Percentiles rank a stretch among this genome's conserved stretches.
These are phyloP conservation scores for Leuciscus waleckii DNA, from an alignment of 2,797 vertebrate species.

Conservation along the genomic window DNA sequence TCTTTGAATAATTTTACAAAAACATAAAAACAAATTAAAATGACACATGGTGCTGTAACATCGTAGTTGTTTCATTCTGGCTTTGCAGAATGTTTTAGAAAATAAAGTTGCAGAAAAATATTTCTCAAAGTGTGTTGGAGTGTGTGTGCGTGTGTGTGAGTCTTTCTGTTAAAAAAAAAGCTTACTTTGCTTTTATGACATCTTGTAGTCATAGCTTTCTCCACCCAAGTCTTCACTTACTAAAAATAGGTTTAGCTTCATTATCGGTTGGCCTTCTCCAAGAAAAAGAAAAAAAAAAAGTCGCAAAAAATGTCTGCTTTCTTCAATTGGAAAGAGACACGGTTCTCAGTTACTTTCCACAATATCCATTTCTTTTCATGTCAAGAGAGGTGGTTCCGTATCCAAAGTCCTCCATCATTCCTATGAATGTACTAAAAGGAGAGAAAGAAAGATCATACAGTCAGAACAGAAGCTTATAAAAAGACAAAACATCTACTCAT, in stretches of 20 bases:
- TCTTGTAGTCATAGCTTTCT: conserved; percentile 53
- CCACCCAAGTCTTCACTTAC: conserved; percentile 66
- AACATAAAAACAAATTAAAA: conserved; percentile 64
- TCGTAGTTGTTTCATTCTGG: conserved; percentile 69
- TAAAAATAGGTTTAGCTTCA: conserved; percentile 78
- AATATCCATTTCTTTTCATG: conserved; percentile 52
- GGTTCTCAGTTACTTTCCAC: conserved; percentile 48
- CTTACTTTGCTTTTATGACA: conserved; percentile 56
- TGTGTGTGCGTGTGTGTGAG: conserved; percentile 54
- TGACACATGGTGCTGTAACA: conserved; percentile 68
- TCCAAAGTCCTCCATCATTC: conserved; percentile 37
- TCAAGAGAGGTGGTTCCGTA: conserved; percentile 35
- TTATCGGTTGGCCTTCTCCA: conserved; percentile 63
- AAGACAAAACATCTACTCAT: background rate
- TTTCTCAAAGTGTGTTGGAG: conserved; percentile 45
- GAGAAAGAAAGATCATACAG: background rate
- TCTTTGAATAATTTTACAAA: conserved; percentile 65
- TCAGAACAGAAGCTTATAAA: background rate
- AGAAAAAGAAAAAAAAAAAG: conserved; percentile 17
- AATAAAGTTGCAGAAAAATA: conserved; percentile 67
- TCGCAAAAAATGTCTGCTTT: conserved; percentile 57
- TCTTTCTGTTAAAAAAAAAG: conserved; percentile 55
- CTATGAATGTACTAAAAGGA: conserved; percentile 1
- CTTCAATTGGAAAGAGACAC: conserved; percentile 51
- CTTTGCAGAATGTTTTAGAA: conserved; percentile 62